Percentiles rank a stretch among this genome's conserved stretches.
These are phyloP conservation scores for Hyaena hyaena DNA, from an alignment of 2,113 vertebrate species.

Conservation along the genomic window DNA sequence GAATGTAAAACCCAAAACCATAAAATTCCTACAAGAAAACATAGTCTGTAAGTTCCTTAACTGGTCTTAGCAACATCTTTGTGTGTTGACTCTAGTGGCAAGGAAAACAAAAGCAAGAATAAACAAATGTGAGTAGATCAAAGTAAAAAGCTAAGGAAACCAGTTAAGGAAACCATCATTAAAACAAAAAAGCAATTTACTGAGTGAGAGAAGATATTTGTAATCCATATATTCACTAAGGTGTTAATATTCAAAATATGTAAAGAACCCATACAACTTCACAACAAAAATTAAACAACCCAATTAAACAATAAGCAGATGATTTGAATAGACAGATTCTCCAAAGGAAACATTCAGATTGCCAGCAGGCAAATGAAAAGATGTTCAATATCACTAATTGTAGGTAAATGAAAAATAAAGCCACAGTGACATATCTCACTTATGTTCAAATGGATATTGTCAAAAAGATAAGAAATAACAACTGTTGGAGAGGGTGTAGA, in stretches of 20 bases:
- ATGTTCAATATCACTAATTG: neutral
- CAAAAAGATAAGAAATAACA: neutral
- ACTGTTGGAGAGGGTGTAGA: neutral
- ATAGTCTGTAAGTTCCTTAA: neutral
- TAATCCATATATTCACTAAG: neutral
- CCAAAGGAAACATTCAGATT: neutral
- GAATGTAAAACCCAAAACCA: neutral
- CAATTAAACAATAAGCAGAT: neutral
- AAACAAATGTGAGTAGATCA: neutral
- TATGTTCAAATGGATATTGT: neutral
- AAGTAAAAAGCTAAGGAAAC: neutral
- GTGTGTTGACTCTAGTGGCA: neutral
- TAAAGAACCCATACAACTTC: neutral
- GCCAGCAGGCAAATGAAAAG: neutral
- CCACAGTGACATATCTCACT: neutral
- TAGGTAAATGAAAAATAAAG: neutral
- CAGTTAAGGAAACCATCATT: neutral
- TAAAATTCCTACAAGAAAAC: neutral
- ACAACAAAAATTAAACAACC: neutral
- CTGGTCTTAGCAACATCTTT: neutral
- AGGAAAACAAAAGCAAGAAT: neutral
- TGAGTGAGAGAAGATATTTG: neutral
- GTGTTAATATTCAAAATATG: neutral
- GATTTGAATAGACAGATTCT: neutral
- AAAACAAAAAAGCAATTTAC: neutral